Base-by-base conservation (phyloP, 2,113 vertebrate genomes). In the Pelmatolapia mariae region DNA sequence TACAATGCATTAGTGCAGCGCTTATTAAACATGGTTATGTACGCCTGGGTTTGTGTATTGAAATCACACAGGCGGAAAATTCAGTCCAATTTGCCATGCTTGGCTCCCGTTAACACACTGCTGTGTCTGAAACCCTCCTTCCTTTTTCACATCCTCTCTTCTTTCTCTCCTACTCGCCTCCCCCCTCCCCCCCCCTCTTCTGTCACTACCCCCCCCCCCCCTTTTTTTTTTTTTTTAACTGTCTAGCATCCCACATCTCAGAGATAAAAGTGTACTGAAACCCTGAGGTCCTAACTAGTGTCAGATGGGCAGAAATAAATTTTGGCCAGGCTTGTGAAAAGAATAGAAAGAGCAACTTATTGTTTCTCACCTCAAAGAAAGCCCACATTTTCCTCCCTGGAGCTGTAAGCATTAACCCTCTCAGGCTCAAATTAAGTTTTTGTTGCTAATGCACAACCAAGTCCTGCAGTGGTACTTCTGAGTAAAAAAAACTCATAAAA, bases 1-100 rank as follows among this genome's bases (percentile, higher is more conserved):
- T 94, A 95, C 93, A 95, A 95, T 93, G 90, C 94, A 96, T 96
- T 96, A 95, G 93, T 92, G 81, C 87, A 83, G 80, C 88, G 80
- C 90, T 96, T 95, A 95, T 95, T 96, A 95, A 91, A 82, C 87
- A 68, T 80, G 91, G 93, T 93, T 95, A 94, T 94, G 89, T 90
- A 92, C 76, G 93, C 90, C 81, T 68, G 93, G 83, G 80, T 95
- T 95, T 94, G 94, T 94, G 93, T 90, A 92, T 95, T 94, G 92
- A 95, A 95, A 93, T 92, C 94, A 88, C 91, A 94, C 91, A 94
- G 92, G 90, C 88, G 83, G 92, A 94, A 94, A 94, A 95, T 93
- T 86, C 87, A 81, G 93, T 95, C 85, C 86, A 93, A 93, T 93
- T 93, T 92, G 83, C 89, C 86, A 88, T 57, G 93, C 90, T 91